Evolutionary conservation across 2,888 invertebrate genomes (phyloP), one percentile per base, ranked within the genome.

Genomic region (Rhimphoctona megacephalus): DNA sequence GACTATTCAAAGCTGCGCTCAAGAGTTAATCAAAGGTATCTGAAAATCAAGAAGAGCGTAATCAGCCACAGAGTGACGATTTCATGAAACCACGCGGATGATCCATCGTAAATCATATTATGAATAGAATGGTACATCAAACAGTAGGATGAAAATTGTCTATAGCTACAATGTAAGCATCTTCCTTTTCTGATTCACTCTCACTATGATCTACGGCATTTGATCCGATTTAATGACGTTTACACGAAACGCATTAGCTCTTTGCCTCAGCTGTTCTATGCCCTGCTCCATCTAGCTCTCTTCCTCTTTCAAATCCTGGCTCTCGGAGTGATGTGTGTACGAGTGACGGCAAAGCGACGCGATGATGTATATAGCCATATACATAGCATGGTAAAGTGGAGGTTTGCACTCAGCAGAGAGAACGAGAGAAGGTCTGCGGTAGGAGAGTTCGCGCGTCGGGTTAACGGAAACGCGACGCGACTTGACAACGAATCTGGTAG

Each of bases 211-310:
- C 52, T 30, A 17, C 46, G 43, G 30, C 70, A 76, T 79, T 85
- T 83, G 82, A 82, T 79, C 79, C 57, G 79, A 85, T 82, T 76
- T 79, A 79, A 85, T 85, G 74, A 85, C 74, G 74, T 79, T 85
- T 79, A 52, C 85, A 70, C 66, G 52, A 64, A 82, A 57, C 46
- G 78, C 72, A 77, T 69, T 78, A 8, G 73, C 77, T 74, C 52
- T 52, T 43, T 61, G 57, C 57, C 52, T 30, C 67, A 36, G 61
- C 61, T 61, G 61, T 25, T 57, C 39, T 43, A 70, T 43, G 39
- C 57, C 11, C 25, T n/a, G n/a, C 64, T 39, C 64, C 43, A 11
- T 49, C 49, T 6, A 11, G 25, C 30, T 54, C 67, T 33, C 67
- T 67, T 30, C 67, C 67, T 36, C 22, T 78, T 61, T 61, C 19